Base-by-base conservation (phyloP, 53 echinoderm and acorn worm species). In the Hippasteria phrygiana region DNA sequence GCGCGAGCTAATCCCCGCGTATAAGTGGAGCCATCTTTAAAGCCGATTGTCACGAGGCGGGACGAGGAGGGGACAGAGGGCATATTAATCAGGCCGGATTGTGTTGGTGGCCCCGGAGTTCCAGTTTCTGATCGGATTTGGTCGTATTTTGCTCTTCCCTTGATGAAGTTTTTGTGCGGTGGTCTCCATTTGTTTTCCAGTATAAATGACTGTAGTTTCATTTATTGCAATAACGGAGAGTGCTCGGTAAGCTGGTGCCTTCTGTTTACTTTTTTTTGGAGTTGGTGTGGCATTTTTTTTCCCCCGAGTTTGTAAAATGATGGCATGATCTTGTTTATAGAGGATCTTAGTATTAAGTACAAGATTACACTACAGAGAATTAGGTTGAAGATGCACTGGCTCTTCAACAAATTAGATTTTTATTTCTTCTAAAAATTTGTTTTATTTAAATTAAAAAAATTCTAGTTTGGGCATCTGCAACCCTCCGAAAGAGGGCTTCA, bases 21-120 rank as follows among this genome's bases (percentile, higher is more conserved):
- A 27, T 40, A 65, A 63, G 50, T n/a, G 36, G 24, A 26, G 59
- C 17, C 34, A 17, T 14, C 11, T 27, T 65, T 11, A 50, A 85
- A 85, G 85, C 85, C 48, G 85, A 34, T 53, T 36, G 70, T 70
- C 85, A 85, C 38, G 65, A 85, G 71, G 65, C 59, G 46, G 18
- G 16, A 51, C 35, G 71, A 51, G 34, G 18, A 4, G 5, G 45
- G 83, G 36, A 27, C 9, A 50, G 26, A 13, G 45, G 82, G 64
- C 66, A 24, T 43, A 70, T 71, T 70, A 85, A 85, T 85, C 71
- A 71, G 70, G 85, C 29, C 71, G 51, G 53, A 85, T 71, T 71
- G 71, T 51, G 70, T 85, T 85, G 71, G 71, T 71, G 54, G 85
- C 85, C 85, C 39, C 70, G n/a, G 50, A 85, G 85, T 85, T 85